A percentile compares a stretch with the other conserved stretches of the same genome.
phyloP scores from a whole-genome alignment of 2,113 vertebrate genomes.

The cattle (Bos taurus) region ARS-UCD2.0 NC_037328.1:65104501-65105000 shows the following conservation, averaged over 20 bases:
- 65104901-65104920: not conserved
- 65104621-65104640: not conserved
- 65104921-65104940: not conserved
- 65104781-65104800: not conserved
- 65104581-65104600: not conserved
- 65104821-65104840: not conserved
- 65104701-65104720: not conserved
- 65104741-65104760: not conserved
- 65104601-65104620: not conserved
- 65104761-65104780: not conserved
- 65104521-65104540: not conserved
- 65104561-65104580: not conserved
- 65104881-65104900: not conserved
- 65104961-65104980: not conserved
- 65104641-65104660: not conserved
- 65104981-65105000: not conserved
- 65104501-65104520: not conserved
- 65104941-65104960: not conserved
- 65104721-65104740: not conserved
- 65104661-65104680: not conserved
- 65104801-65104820: not conserved
- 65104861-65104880: slow-evolving; percentile 21
- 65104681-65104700: not conserved
- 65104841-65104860: not conserved
- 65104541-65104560: not conserved